A percentile compares a stretch with the other conserved stretches of the same genome.
Conservation (phyloP, 2,113 vertebrate genomes). For the Oncorhynchus keta region DNA sequence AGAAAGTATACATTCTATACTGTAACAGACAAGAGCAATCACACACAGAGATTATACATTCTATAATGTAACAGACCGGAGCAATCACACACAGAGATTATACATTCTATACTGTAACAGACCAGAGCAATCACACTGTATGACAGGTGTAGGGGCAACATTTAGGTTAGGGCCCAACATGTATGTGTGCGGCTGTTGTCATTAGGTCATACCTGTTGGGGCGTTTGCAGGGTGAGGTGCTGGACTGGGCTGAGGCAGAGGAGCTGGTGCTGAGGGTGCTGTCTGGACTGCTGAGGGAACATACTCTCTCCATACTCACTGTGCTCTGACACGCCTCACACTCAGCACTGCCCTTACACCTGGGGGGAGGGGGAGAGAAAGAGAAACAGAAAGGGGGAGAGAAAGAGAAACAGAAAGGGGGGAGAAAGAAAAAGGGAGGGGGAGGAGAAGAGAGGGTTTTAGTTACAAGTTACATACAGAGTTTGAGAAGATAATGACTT, state of each 20-base stretch:
- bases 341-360: constrained; percentile 90
- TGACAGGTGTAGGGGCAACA: too few relatives aligned
- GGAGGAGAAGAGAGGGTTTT: too few relatives aligned
- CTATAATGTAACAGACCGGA: constrained; percentile 72
- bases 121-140: not conserved
- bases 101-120: not conserved
- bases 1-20: not conserved
- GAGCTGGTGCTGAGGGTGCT: constrained; percentile 95
- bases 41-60: too few relatives aligned
- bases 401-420: constrained; percentile 8
- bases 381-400: not conserved
- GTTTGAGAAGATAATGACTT: not conserved
- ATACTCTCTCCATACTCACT: constrained; percentile 92
- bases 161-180: not conserved
- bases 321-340: constrained; percentile 97
- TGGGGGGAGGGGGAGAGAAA: constrained; percentile 47
- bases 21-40: not conserved
- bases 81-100: constrained; percentile 1
- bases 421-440: constrained; percentile 6
- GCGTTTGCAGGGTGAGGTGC: constrained; percentile 90
- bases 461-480: too few relatives aligned
- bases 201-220: constrained; percentile 80
- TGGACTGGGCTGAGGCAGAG: constrained; percentile 84
- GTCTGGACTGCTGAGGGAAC: constrained; percentile 94
- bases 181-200: not conserved